Evolutionary conservation across 2,797 vertebrate genomes (phyloP).

Genomic region (Sciurus carolinensis): DNA sequence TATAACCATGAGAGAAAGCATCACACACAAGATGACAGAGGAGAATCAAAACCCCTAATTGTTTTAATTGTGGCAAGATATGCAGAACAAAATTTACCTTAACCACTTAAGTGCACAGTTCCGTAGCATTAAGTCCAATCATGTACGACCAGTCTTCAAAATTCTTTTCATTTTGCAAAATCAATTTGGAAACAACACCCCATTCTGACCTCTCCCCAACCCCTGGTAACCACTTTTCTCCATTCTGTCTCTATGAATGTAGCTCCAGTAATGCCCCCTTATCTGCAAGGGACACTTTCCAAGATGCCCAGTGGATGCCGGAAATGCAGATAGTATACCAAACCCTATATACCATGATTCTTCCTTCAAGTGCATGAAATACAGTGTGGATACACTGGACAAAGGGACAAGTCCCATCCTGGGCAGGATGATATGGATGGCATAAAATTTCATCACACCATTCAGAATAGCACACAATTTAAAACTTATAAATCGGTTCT

Average conservation of each 20-base stretch:
- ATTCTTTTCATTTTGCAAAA: neutral
- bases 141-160: neutral
- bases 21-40: neutral
- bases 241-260: neutral
- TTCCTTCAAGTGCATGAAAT: neutral
- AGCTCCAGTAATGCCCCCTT: neutral
- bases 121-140: neutral
- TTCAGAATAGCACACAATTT: neutral
- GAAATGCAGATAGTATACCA: too few relatives aligned
- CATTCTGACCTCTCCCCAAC: neutral
- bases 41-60: neutral
- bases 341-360: neutral
- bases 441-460: neutral
- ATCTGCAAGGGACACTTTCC: too few relatives aligned
- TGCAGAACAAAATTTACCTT: neutral
- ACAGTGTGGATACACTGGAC: too few relatives aligned
- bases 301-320: neutral
- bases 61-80: too few relatives aligned
- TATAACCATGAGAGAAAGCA: neutral
- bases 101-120: neutral
- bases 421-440: neutral
- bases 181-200: neutral
- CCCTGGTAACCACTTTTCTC: neutral
- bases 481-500: neutral
- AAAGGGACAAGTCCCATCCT: too few relatives aligned